Evolutionary conservation across 2,888 invertebrate species (phyloP), one percentile per base, ranked within the genome.

Genomic region (Exephanes ischioxanthus): DNA sequence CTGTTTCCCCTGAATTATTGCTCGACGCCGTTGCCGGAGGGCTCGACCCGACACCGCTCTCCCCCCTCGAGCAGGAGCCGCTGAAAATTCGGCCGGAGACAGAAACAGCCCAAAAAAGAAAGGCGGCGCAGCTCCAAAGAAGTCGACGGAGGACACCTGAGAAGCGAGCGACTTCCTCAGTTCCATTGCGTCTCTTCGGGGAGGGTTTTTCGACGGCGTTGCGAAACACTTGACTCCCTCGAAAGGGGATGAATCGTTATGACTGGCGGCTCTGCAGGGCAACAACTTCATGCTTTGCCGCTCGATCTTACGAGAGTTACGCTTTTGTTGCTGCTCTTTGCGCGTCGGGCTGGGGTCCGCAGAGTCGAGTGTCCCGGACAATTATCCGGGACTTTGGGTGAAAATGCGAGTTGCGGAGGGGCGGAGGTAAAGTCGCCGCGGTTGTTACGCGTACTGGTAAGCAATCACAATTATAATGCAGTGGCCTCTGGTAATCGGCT

Each of bases 221-320:
- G 75, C 53, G 87, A 86, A 84, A 86, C 91, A 90, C 91, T 91
- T 84, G 90, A 91, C 85, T 87, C 70, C 45, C 70, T 66, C 19
- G 45, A 78, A 88, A 89, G 92, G 90, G 91, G 91, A 90, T 92
- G 90, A 92, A 92, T 92, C 90, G 90, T 90, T 91, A 90, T 90
- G 90, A 91, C 90, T 90, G 86, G 61, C 51, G 55, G 70, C 72
- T 78, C 81, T 2, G 41, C 41, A 9, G 41, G 1, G 45, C 45
- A 41, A 11, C 41, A 90, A 90, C 91, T 91, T 90, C 90, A 90
- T 91, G 90, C 90, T 91, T 91, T 88, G 82, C 87, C 86, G 88
- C 89, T 91, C 89, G 90, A 90, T 89, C 90, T 91, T 90, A 90
- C 88, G 87, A 90, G 86, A 80, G 87, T 88, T 48, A 58, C 67